Percentiles rank a stretch among this genome's conserved stretches.
phyloP scores from a whole-genome alignment of 2,797 vertebrate species.

The Hylomyscus alleni region DNA sequence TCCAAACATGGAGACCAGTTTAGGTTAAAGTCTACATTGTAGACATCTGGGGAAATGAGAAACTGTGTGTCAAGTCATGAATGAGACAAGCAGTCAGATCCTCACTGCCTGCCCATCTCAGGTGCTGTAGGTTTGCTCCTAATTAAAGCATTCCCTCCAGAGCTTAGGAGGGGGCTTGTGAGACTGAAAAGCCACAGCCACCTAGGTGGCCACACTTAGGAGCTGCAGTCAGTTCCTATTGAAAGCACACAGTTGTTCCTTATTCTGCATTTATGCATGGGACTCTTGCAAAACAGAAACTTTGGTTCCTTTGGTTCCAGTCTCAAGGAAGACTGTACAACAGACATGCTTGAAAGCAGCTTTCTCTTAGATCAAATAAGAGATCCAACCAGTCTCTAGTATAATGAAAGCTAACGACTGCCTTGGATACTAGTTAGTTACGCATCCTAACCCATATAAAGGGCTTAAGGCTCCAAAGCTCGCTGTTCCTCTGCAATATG shows the following conservation, averaged over 20 bases:
- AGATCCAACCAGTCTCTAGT: background rate
- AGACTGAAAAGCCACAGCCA: background rate
- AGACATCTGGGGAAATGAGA: background rate
- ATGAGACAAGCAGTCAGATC: background rate
- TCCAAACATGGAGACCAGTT: background rate
- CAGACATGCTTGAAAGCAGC: background rate
- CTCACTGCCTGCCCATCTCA: background rate
- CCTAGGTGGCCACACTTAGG: background rate
- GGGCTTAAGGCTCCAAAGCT: background rate
- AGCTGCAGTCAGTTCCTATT: background rate
- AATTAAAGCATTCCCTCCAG: background rate
- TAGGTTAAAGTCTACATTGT: background rate
- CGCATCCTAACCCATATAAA: background rate
- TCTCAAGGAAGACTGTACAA: background rate
- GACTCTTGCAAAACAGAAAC: slow-evolving; percentile 20
- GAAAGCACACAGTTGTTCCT: background rate
- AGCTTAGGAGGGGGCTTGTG: background rate
- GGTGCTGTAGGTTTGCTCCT: background rate
- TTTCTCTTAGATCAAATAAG: background rate
- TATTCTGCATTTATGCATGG: background rate
- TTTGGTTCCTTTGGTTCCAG: background rate
- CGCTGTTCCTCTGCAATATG: background rate
- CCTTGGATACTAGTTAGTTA: background rate
- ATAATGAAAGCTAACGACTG: background rate
- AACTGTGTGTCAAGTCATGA: background rate